Conservation (phyloP, 2,888 invertebrate species). For the Papilio protenor region DNA sequence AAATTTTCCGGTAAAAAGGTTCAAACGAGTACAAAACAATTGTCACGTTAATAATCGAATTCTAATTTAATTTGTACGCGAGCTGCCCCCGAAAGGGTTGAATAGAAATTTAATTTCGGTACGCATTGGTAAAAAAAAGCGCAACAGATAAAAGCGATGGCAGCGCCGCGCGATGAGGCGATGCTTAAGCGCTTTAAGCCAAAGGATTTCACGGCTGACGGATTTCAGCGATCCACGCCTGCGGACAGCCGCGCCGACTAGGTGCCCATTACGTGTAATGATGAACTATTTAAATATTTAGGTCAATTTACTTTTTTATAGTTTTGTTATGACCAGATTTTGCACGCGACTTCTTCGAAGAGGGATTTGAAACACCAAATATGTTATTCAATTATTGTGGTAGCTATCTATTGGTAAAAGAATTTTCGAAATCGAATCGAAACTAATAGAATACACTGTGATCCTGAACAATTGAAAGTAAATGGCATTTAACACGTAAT, state of each 20-base stretch:
- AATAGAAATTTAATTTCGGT: constrained; percentile 61
- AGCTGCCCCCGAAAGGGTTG: constrained; percentile 47
- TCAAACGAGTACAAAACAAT: constrained; percentile 40
- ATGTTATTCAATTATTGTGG: too few relatives aligned
- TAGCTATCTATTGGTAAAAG: too few relatives aligned
- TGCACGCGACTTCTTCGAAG: too few relatives aligned
- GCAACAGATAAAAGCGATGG: constrained; percentile 63
- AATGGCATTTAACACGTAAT: too few relatives aligned
- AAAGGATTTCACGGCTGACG: constrained; percentile 82
- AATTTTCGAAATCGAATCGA: too few relatives aligned
- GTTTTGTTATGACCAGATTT: neutral
- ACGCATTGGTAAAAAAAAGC: constrained; percentile 62
- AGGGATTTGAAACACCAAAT: too few relatives aligned
- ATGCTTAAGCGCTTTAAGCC: constrained; percentile 80
- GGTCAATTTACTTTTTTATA: neutral
- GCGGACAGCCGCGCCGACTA: constrained; percentile 69
- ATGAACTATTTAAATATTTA: neutral
- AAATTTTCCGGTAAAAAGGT: constrained; percentile 38
- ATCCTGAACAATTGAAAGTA: too few relatives aligned
- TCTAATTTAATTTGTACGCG: constrained; percentile 47
- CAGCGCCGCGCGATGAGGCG: constrained; percentile 67
- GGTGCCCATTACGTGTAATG: constrained; percentile 55
- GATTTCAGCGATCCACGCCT: constrained; percentile 76
- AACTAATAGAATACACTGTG: too few relatives aligned
- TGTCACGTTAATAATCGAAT: constrained; percentile 48